Conservation (phyloP, 2,888 invertebrate genomes). For the Hirudinaria manillensis region DNA sequence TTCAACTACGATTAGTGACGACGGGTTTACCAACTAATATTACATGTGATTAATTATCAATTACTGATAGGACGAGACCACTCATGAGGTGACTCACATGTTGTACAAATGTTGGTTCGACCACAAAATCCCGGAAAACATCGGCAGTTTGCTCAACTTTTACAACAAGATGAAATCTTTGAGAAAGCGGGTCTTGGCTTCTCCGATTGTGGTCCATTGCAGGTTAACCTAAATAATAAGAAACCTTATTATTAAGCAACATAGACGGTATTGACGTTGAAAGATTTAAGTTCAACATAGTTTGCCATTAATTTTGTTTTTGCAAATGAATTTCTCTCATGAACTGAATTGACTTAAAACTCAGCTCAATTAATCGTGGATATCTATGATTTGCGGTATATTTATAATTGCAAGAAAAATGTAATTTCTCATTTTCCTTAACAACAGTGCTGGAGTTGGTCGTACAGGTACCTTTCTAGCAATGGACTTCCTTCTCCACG, state of each 20-base stretch:
- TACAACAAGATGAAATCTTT: not conserved
- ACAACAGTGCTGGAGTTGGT: conserved; percentile 30
- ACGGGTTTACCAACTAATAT: too few species aligned
- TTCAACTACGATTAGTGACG: too few species aligned
- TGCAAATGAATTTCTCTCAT: too few species aligned
- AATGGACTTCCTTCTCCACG: conserved; percentile 19
- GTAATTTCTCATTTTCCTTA: not conserved
- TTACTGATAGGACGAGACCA: not conserved
- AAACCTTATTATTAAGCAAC: too few species aligned
- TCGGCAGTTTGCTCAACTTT: conserved; percentile 14
- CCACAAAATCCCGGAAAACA: conserved; percentile 19
- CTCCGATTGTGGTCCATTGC: conserved; percentile 27
- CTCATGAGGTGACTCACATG: not conserved
- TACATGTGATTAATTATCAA: too few species aligned
- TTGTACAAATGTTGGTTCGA: conserved; percentile 15
- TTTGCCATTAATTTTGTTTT: too few species aligned
- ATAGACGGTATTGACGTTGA: too few species aligned
- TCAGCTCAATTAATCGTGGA: too few species aligned
- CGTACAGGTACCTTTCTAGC: conserved; percentile 31
- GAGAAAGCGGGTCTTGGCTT: not conserved
- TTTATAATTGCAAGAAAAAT: too few species aligned
- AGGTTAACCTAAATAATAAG: conserved; percentile 6
- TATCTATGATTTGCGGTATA: too few species aligned
- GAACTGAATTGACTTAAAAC: too few species aligned
- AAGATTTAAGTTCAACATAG: too few species aligned